These are phyloP conservation scores for Thripadectes ignobilis DNA, from an alignment of 2,797 vertebrate genomes.

Conservation along the genomic window DNA sequence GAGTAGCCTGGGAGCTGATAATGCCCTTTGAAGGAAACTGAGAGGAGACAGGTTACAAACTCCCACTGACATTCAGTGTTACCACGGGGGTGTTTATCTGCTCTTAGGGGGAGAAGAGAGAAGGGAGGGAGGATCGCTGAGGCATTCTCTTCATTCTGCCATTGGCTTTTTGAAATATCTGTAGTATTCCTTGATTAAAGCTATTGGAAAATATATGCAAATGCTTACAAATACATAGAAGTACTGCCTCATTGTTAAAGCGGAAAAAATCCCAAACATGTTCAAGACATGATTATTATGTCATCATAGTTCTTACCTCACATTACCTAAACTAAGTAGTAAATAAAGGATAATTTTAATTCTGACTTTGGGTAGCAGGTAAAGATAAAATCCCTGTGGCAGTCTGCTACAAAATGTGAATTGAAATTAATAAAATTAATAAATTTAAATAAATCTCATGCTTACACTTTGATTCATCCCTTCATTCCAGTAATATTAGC, in stretches of 20 bases:
- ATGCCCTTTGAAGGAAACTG: neutral
- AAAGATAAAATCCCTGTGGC: neutral
- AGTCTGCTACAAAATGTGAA: neutral
- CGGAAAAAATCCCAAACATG: rapidly evolving
- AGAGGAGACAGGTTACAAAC: neutral
- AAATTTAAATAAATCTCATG: neutral
- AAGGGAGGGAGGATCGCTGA: neutral
- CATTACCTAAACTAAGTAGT: neutral
- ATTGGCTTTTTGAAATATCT: neutral
- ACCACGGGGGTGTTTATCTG: neutral
- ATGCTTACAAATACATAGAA: neutral
- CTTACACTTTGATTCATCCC: neutral
- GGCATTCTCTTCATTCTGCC: neutral
- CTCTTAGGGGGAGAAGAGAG: neutral
- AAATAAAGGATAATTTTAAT: neutral
- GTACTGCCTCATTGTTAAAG: neutral
- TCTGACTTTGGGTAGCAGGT: neutral
- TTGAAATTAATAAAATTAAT: too few relatives aligned
- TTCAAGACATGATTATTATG: neutral
- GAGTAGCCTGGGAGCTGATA: neutral
- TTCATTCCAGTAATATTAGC: neutral
- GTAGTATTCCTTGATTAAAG: neutral
- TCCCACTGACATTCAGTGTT: neutral
- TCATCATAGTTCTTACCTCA: neutral
- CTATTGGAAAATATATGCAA: neutral